Percentiles rank a stretch among this genome's conserved stretches.
phyloP scores from a whole-genome alignment of 1,140 invertebrate genomes.

The Drosophila varians region DNA sequence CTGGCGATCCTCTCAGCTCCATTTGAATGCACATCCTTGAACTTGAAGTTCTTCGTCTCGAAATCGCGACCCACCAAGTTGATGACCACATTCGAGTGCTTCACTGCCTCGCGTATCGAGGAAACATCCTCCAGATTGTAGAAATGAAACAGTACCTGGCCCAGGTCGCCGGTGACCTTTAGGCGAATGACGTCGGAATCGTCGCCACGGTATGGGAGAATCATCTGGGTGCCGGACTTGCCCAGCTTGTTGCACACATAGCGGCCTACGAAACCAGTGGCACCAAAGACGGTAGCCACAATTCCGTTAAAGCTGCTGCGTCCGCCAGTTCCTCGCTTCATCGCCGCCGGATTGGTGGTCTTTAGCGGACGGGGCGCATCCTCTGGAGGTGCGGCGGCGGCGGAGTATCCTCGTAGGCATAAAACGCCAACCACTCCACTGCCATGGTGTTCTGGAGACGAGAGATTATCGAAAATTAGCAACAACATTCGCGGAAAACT shows the following conservation, averaged over 20 bases:
- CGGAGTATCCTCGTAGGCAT: conserved; percentile 63
- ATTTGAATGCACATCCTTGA: conserved; percentile 91
- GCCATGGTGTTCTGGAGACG: conserved; percentile 68
- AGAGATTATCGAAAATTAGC: conserved; percentile 7
- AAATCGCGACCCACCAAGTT: conserved; percentile 96
- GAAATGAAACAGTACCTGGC: conserved; percentile 96
- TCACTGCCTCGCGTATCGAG: conserved; percentile 93
- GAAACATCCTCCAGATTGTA: conserved; percentile 94
- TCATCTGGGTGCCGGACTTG: conserved; percentile 93
- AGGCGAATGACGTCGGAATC: conserved; percentile 90
- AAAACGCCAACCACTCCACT: conserved; percentile 73
- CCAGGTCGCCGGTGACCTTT: conserved; percentile 96
- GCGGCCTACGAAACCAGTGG: conserved; percentile 93
- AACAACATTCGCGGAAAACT: conserved; percentile 24
- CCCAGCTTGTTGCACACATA: conserved; percentile 95
- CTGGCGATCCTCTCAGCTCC: conserved; percentile 90
- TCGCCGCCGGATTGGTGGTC: conserved; percentile 85
- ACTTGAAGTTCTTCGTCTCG: conserved; percentile 95
- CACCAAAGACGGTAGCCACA: conserved; percentile 98
- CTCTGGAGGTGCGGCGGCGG: conserved; percentile 57
- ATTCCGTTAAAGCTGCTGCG: conserved; percentile 98
- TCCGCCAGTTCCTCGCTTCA: conserved; percentile 95
- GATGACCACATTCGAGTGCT: conserved; percentile 98
- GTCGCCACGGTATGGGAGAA: conserved; percentile 96
- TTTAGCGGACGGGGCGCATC: conserved; percentile 74